Evolutionary conservation across 2,888 invertebrate genomes (phyloP), one percentile per base, ranked within the genome.

Genomic region (Aphidoletes aphidimyza): DNA sequence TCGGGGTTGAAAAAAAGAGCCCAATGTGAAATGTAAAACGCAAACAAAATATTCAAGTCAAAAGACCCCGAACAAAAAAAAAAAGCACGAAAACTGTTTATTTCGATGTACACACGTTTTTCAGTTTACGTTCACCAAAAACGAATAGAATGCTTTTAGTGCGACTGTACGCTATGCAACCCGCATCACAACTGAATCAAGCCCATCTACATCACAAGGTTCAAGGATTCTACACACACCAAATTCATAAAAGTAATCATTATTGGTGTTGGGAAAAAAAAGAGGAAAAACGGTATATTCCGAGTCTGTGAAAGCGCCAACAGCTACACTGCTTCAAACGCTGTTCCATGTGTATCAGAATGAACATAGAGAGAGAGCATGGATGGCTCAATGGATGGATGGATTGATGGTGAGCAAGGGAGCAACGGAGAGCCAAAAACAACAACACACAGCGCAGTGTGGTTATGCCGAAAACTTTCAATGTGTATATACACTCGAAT

Each of bases 181-280:
- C 84, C 84, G 78, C 81, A 84, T 78, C 84, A 84, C 84, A 84
- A 84, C 84, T 84, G 84, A 84, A 34, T 42, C 59, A 34, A 69
- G 69, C 69, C n/a, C 69, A 83, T 83, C 83, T 81, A 81, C 49
- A 47, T 26, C 54, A 36, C 39, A 54, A 37, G 84, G 84, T 84
- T 84, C 84, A 84, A 84, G 84, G 84, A 84, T 84, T 84, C 84
- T 30, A 69, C 69, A 69, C 69, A 69, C 69, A 26, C 26, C 26
- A 69, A 30, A 69, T 30, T 69, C 26, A 69, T 17, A 69, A 30
- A 30, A 30, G 30, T 69, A 69, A 69, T 30, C n/a, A 69, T 69
- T 26, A 30, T 30, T 69, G 69, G 69, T 69, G 22, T 17, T 22
- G 22, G 54, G 22, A 22, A 54, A 39, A 26, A 84, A 36, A 54